Conservation (phyloP, 2,888 invertebrate species). For the Stenchaetothrips biformis region DNA sequence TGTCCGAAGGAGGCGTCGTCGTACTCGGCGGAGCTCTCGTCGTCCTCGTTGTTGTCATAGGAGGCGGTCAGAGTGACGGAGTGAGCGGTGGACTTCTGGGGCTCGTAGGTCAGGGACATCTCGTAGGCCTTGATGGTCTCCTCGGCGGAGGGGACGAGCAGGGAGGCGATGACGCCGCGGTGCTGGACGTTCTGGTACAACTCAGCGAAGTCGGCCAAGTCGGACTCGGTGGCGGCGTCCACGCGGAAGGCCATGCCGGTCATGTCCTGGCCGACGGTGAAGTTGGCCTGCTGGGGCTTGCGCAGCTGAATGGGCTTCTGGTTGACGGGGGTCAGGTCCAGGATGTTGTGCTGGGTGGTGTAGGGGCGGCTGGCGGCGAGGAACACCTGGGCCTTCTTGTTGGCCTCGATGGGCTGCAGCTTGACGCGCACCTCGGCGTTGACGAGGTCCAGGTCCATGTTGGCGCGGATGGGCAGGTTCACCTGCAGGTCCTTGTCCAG, state of each 20-base stretch:
- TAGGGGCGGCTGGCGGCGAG: conserved; percentile 62
- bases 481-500: conserved; percentile 57
- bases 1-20: no score
- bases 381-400: conserved; percentile 52
- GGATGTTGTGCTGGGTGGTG: conserved; percentile 55
- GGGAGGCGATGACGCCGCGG: conserved; percentile 40
- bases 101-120: conserved; percentile 51
- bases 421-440: conserved; percentile 49
- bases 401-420: conserved; percentile 50
- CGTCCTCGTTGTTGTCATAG: conserved; percentile 40
- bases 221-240: conserved; percentile 52
- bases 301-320: conserved; percentile 34
- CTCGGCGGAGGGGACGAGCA: conserved; percentile 41
- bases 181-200: conserved; percentile 42
- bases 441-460: conserved; percentile 50
- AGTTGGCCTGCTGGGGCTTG: conserved; percentile 35
- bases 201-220: conserved; percentile 46
- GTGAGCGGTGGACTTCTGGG: conserved; percentile 49
- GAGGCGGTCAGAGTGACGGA: conserved; percentile 47
- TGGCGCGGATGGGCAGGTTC: conserved; percentile 52
- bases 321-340: conserved; percentile 50
- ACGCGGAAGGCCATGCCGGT: conserved; percentile 54
- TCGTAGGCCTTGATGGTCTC: conserved; percentile 51
- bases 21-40: conserved; percentile 26
- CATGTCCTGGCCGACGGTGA: conserved; percentile 38